Conservation (phyloP, 2,888 invertebrate species). For the Metalampra italica region DNA sequence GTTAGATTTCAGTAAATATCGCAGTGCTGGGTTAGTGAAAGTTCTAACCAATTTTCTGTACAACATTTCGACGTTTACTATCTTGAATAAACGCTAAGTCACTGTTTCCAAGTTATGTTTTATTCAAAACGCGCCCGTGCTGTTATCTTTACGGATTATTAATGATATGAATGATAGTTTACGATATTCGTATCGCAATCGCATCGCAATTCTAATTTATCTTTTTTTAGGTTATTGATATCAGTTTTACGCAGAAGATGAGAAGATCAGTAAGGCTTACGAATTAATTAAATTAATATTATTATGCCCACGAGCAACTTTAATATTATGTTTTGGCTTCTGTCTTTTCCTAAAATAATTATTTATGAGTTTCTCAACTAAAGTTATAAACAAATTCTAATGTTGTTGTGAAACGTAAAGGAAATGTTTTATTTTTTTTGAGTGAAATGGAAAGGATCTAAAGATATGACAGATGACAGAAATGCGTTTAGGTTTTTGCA, state of each 20-base stretch:
- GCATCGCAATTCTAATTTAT: background rate
- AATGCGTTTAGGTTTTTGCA: too few species aligned
- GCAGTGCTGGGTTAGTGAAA: constrained; percentile 40
- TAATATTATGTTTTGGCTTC: too few species aligned
- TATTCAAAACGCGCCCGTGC: background rate
- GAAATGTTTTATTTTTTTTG: too few species aligned
- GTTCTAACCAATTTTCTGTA: constrained; percentile 47
- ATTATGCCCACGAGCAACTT: too few species aligned
- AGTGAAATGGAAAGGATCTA: too few species aligned
- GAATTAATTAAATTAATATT: too few species aligned
- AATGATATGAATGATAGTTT: background rate
- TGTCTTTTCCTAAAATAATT: too few species aligned
- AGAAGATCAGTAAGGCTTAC: too few species aligned
- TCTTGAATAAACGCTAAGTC: constrained; percentile 18
- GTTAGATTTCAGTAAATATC: constrained; percentile 44
- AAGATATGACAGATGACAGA: too few species aligned
- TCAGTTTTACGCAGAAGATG: constrained; percentile 5
- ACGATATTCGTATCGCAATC: background rate
- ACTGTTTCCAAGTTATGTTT: constrained; percentile 10
- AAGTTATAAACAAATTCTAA: too few species aligned
- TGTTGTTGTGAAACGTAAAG: too few species aligned
- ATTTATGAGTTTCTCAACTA: too few species aligned
- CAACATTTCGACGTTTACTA: constrained; percentile 39
- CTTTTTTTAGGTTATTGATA: constrained; percentile 9
- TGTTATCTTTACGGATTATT: background rate